These are phyloP conservation scores for Pammene fasciana DNA, from an alignment of 2,888 invertebrate genomes.

Conservation along the genomic window DNA sequence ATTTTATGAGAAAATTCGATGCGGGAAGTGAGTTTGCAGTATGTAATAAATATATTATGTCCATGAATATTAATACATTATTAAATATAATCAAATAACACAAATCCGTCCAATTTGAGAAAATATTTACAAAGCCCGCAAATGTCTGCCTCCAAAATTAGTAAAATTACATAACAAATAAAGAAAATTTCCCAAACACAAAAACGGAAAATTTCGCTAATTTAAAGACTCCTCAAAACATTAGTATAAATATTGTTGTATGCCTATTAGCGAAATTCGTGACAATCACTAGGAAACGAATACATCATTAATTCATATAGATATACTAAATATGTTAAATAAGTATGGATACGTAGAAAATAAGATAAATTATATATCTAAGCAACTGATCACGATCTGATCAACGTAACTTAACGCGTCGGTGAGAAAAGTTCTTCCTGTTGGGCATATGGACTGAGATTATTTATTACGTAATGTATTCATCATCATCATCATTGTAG, in stretches of 20 bases:
- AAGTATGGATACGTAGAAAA: slow-evolving; percentile 1
- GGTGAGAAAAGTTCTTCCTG: slow-evolving; percentile 28
- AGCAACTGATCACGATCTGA: slow-evolving; percentile 24
- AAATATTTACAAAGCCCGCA: no score
- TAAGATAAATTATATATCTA: slow-evolving; percentile 21
- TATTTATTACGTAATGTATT: neutral
- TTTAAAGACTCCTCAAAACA: no score
- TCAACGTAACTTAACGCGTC: slow-evolving; percentile 25
- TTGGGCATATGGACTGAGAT: slow-evolving; percentile 8
- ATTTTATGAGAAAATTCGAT: neutral
- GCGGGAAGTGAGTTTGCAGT: neutral
- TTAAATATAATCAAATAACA: no score
- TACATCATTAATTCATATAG: slow-evolving; percentile 13
- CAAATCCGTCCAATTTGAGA: no score
- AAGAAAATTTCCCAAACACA: no score
- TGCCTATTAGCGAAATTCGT: neutral
- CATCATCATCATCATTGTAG: no score
- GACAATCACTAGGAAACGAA: slow-evolving; percentile 6
- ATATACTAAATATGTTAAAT: slow-evolving; percentile 10
- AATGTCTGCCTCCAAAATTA: no score
- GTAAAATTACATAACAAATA: no score
- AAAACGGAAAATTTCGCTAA: no score
- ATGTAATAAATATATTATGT: neutral
- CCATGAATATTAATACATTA: no score
- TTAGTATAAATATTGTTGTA: no score